Evolutionary conservation across 2,888 invertebrate species (phyloP).

Genomic region (Apantesis nais): DNA sequence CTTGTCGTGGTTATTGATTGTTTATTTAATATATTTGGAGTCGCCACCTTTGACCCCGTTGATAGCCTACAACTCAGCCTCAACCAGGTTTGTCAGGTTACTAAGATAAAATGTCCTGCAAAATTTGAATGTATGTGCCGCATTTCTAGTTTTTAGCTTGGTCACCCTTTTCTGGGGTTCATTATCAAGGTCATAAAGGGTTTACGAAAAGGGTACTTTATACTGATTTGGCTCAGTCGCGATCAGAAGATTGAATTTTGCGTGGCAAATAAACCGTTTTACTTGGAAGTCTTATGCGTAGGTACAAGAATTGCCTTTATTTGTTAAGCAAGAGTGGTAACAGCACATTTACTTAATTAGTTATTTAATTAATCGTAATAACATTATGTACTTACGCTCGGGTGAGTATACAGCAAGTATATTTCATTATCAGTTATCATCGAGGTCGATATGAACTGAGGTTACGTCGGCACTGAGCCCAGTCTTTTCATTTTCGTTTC

Average conservation of each 20-base stretch:
- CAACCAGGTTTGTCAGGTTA: too few relatives aligned
- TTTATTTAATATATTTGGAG: too few relatives aligned
- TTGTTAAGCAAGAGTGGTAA: conserved; percentile 11
- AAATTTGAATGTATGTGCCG: too few relatives aligned
- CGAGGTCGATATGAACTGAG: conserved; percentile 20
- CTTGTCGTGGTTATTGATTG: too few relatives aligned
- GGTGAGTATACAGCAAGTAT: conserved; percentile 12
- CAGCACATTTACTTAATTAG: conserved; percentile 9
- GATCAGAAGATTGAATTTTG: neutral
- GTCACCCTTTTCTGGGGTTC: too few relatives aligned
- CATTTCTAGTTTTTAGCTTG: too few relatives aligned
- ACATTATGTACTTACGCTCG: conserved; percentile 16
- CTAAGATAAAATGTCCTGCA: too few relatives aligned
- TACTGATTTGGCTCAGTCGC: neutral
- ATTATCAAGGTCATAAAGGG: neutral
- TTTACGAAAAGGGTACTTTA: neutral
- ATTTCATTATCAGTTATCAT: conserved; percentile 20
- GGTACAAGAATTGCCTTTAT: neutral
- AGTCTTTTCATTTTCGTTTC: conserved; percentile 33
- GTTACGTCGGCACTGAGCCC: conserved; percentile 13
- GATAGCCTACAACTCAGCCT: too few relatives aligned
- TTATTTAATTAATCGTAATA: conserved; percentile 16
- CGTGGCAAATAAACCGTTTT: neutral
- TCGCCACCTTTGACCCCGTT: too few relatives aligned
- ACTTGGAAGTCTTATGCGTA: neutral